Base-by-base conservation (phyloP, 2,888 invertebrate genomes). In the Leucozona laternaria region DNA sequence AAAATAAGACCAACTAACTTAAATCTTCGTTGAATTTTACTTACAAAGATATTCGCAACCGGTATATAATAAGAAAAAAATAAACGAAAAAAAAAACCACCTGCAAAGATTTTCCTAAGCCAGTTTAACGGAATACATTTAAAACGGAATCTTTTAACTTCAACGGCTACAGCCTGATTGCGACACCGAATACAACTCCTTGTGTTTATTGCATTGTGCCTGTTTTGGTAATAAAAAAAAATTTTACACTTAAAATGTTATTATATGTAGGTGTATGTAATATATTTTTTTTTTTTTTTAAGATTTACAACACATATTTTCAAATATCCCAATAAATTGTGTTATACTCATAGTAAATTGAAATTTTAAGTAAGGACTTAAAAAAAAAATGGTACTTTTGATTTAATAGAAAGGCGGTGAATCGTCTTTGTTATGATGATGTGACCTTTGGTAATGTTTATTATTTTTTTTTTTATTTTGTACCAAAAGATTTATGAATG, bases 161-260 rank as follows among this genome's bases (percentile, higher is more conserved):
- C 82, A 86, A 86, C 86, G 86, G 86, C 86, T 86, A 86, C 86
- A 86, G 86, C 78, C 86, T 86, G 86, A 86, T 86, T 86, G 86
- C 86, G 78, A 86, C 86, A 76, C 81, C 78, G 75, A 86, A 75
- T 86, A 78, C 82, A 73, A 75, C 86, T 91, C 91, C 91, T 87
- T 91, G 91, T 89, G 91, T 91, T 89, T 91, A 91, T 89, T 91
- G 91, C 90, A 92, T 91, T 68, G 91, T 91, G 89, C 91, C 91
- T 87, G 91, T 91, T 89, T 91, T 91, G 91, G 91, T 91, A 89
- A 91, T 75, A 82, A 75, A 25, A 82, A 75, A 25, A 25, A 85
- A 20, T 25, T 60, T 76, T 50, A 50, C 60, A 45, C 28, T 75
- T 55, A 50, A 43, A 28, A 37, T 53, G 25, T 25, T 53, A 25